Evolutionary conservation across 2,888 invertebrate genomes (phyloP).

Genomic region (Gari tellinella): DNA sequence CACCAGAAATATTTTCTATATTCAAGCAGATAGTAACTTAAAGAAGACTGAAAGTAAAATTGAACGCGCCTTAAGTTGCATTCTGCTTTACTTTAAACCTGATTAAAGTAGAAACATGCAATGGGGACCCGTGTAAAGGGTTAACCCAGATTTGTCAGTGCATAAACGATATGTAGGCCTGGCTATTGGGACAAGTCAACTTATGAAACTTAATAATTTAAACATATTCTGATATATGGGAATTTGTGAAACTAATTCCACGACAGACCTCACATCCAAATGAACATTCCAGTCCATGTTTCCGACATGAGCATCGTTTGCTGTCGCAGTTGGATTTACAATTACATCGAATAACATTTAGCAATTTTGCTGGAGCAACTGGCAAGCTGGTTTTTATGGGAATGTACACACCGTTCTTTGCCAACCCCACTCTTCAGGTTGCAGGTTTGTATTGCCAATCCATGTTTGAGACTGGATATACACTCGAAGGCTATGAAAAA

Average conservation of each 20-base stretch:
- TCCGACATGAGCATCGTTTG: slow-evolving; percentile 4
- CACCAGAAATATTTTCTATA: no score
- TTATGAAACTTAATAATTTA: no score
- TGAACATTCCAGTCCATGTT: slow-evolving; percentile 15
- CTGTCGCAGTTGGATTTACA: slow-evolving; percentile 54
- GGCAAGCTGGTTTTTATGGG: slow-evolving; percentile 33
- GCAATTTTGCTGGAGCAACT: slow-evolving; percentile 60
- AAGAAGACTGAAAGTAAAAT: no score
- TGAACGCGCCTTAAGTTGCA: no score
- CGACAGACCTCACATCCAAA: neutral
- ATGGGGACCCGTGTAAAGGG: no score
- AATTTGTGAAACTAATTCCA: slow-evolving; percentile 7
- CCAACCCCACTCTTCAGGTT: slow-evolving; percentile 60
- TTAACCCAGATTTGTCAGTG: no score
- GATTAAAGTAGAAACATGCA: no score
- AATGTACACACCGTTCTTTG: slow-evolving; percentile 16
- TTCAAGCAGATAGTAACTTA: no score
- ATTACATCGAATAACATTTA: slow-evolving; percentile 57
- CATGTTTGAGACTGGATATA: slow-evolving; percentile 54
- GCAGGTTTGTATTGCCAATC: slow-evolving; percentile 25
- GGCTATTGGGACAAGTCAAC: no score
- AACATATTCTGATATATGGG: neutral
- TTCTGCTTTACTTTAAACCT: no score
- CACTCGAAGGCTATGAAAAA: slow-evolving; percentile 47
- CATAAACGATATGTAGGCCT: no score